Evolutionary conservation across 35 echinoderm and acorn worm species (phyloP).

Genomic region (Diadema setosum): DNA sequence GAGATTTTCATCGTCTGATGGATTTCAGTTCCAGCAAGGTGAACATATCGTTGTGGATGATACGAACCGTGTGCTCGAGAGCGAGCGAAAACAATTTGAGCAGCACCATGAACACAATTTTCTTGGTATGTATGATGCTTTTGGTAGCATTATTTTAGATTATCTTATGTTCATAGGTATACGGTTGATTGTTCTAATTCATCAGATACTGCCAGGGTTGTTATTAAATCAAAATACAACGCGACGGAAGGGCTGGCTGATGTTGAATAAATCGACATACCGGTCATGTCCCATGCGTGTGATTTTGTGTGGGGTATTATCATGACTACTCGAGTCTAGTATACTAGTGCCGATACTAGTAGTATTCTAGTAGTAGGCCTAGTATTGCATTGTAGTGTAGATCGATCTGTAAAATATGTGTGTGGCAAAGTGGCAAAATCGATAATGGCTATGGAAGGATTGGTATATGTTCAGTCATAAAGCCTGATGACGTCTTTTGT

Average conservation of each 20-base stretch:
- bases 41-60: conserved; percentile 40
- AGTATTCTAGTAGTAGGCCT: no score
- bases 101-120: conserved; percentile 2
- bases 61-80: not conserved
- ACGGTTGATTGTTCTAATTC: not conserved
- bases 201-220: not conserved
- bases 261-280: not conserved
- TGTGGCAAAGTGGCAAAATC: not conserved
- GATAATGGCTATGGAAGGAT: no score
- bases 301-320: not conserved
- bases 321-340: no score
- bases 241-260: not conserved
- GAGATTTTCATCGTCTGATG: not conserved
- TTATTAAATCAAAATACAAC: not conserved
- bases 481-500: no score
- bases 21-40: not conserved
- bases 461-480: no score
- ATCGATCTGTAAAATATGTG: not conserved
- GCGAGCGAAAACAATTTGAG: conserved; percentile 15
- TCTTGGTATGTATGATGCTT: no score
- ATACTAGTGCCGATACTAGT: no score
- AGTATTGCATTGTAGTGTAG: no score
- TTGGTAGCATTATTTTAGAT: conserved; percentile 40
- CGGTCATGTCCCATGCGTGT: not conserved
- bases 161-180: not conserved